Base-by-base conservation (phyloP, 2,888 invertebrate species). In the Papilio protenor region DNA sequence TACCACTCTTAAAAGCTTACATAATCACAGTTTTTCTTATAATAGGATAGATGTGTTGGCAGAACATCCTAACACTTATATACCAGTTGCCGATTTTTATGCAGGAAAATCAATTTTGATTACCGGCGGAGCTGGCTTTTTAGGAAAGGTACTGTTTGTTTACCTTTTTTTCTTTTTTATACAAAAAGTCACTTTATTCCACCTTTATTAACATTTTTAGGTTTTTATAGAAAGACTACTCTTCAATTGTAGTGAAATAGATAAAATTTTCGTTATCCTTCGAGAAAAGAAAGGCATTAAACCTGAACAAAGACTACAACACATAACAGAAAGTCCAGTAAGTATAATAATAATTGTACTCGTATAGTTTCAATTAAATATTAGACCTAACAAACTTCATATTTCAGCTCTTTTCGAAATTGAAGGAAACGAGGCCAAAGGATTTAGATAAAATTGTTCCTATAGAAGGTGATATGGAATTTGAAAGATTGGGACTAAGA, bases 41-140 rank as follows among this genome's bases (percentile, higher is more conserved):
- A 33, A n/a, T 21, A 69, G 66, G 45, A 21, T 0, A 1, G 45
- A 45, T 21, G 12, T 21, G 45, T 45, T 12, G 66, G 3, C 21
- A 21, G 66, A 69, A 45, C 45, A 69, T 45, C 0, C 5, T 71
- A 27, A 47, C 14, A 70, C 8, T 14, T 70, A 27, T 49, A n/a
- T 40, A 2, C 73, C 84, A 2, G 77, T 87, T 1, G 79, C 84
- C 0, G 83, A 85, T 3, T 86, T 84, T 76, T 88, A 88, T 55
- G 79, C 84, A 18, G 87, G 87, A 1, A 88, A 86, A 75, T 87
- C 86, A 8, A 82, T 88, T 2, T 84, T 88, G 21, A 79, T 88
- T 0, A 88, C 88, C 18, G 88, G 88, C 23, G 87, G 84, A 5
- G 86, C 87, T 1, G 88, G 88, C 1, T 89, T 85, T 75, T 75